Evolutionary conservation across 2,888 invertebrate genomes (phyloP).

Genomic region (Eristalis tenax): DNA sequence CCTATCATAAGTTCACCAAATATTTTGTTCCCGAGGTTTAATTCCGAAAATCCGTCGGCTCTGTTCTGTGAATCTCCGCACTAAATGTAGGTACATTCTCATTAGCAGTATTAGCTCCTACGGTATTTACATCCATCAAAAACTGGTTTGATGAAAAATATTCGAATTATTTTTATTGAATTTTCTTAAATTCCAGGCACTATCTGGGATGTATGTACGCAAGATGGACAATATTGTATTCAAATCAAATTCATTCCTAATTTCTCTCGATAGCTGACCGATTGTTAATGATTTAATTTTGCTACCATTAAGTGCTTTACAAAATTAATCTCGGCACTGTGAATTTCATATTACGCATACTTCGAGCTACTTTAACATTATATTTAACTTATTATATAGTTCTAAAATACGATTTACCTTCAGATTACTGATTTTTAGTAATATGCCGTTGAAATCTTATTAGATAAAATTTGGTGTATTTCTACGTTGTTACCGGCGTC

Average conservation of each 20-base stretch:
- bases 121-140: not conserved
- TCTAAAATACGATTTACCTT: too few species aligned
- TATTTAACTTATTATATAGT: too few species aligned
- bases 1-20: too few species aligned
- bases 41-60: slow-evolving; percentile 4
- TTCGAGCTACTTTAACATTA: too few species aligned
- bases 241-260: slow-evolving; percentile 10
- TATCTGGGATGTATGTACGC: not conserved
- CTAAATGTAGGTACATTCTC: not conserved
- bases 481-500: too few species aligned
- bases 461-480: too few species aligned
- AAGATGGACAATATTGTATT: slow-evolving; percentile 1
- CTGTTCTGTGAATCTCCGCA: not conserved
- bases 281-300: slow-evolving; percentile 13
- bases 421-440: too few species aligned
- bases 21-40: too few species aligned
- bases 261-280: slow-evolving; percentile 10
- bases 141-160: not conserved
- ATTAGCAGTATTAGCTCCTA: not conserved
- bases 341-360: too few species aligned
- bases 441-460: too few species aligned
- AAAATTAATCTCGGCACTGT: not conserved
- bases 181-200: too few species aligned
- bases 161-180: too few species aligned
- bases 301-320: slow-evolving; percentile 12